phyloP scores from a whole-genome alignment of 2,797 vertebrate genomes.

The Malurus splendens region DNA sequence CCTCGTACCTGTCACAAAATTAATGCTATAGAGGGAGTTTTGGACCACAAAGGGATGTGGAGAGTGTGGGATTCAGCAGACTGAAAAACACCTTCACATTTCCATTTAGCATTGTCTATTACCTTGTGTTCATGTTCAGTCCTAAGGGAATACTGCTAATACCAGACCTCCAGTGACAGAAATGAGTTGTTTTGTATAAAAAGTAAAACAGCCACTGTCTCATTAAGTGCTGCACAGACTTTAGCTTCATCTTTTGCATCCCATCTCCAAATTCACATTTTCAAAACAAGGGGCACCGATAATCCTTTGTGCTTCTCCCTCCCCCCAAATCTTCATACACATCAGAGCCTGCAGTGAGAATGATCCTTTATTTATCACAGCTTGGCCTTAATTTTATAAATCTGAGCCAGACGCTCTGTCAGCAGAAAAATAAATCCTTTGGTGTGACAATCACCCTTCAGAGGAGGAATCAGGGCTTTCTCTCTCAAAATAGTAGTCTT shows the following conservation, averaged over 20 bases:
- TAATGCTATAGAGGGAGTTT: background rate
- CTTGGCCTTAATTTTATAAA: background rate
- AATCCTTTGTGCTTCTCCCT: background rate
- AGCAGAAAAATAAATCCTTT: background rate
- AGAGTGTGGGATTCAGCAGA: background rate
- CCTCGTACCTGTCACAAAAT: background rate
- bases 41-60: accelerated
- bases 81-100: background rate
- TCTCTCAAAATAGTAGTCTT: background rate
- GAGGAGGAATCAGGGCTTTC: background rate
- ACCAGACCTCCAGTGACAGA: background rate
- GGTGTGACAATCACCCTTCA: background rate
- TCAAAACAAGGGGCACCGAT: background rate
- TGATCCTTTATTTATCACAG: background rate
- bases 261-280: background rate
- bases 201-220: background rate
- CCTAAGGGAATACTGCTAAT: background rate
- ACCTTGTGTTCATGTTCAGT: background rate
- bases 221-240: background rate
- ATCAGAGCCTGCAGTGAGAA: background rate
- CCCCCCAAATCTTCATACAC: background rate
- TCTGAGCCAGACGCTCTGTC: background rate
- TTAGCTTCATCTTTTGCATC: background rate
- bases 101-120: background rate
- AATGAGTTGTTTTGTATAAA: background rate